Conservation (phyloP, 2,113 vertebrate species). For the Nothocercus julius region DNA sequence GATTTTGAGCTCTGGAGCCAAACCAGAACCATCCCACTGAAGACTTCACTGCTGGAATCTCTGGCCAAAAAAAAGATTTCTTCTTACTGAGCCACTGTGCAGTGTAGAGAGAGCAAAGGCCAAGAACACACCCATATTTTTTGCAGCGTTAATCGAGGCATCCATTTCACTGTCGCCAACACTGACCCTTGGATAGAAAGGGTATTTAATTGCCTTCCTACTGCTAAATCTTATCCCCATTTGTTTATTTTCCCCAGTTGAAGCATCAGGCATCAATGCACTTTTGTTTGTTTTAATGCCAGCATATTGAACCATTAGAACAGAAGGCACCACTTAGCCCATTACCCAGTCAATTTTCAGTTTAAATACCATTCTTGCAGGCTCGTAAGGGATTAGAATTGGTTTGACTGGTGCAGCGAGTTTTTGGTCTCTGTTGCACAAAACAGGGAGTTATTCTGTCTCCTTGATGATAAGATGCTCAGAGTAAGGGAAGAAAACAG, state of each 20-base stretch:
- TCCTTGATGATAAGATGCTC: conserved; percentile 73
- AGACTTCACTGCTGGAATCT: neutral
- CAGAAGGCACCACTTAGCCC: conserved; percentile 68
- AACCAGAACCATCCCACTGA: neutral
- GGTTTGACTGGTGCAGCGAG: conserved; percentile 53
- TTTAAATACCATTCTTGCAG: conserved; percentile 74
- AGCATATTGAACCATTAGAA: conserved; percentile 59
- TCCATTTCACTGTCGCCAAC: neutral
- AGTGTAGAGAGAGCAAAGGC: neutral
- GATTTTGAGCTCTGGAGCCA: neutral
- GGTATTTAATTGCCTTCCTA: conserved; percentile 9
- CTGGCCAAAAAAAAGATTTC: neutral
- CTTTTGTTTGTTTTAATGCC: conserved; percentile 69
- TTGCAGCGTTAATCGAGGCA: neutral
- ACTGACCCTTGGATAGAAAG: neutral
- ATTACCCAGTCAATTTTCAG: conserved; percentile 75
- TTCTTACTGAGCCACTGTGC: neutral
- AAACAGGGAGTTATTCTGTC: conserved; percentile 65
- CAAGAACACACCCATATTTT: neutral
- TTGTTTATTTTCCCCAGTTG: conserved; percentile 15
- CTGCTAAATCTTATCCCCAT: neutral
- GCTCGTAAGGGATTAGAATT: conserved; percentile 61
- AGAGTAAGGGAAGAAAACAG: conserved; percentile 75
- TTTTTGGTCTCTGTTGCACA: conserved; percentile 58
- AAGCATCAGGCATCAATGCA: neutral